A percentile compares a stretch with the other conserved stretches of the same genome.
phyloP scores from a whole-genome alignment of 2,113 vertebrate species.

The Sardina pilchardus region DNA sequence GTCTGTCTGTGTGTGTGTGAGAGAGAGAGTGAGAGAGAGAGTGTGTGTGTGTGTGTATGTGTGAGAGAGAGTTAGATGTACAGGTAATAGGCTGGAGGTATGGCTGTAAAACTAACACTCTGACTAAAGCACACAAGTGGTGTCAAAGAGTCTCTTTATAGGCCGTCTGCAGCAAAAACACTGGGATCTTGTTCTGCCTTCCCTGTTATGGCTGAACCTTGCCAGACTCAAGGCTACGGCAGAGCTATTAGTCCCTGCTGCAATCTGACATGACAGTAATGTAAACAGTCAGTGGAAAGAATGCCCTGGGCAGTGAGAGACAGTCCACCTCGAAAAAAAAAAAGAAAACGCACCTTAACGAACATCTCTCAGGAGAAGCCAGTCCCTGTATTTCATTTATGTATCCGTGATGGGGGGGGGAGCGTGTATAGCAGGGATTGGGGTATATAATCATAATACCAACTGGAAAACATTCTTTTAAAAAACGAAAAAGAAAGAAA shows the following conservation, averaged over 20 bases:
- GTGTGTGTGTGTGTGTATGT: too few relatives aligned
- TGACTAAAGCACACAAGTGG: constrained; percentile 10
- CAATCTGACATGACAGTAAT: constrained; percentile 60
- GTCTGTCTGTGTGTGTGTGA: too few relatives aligned
- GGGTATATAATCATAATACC: background rate
- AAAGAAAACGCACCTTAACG: background rate
- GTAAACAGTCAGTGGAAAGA: constrained; percentile 65
- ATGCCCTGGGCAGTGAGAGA: background rate
- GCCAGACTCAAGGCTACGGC: constrained; percentile 52
- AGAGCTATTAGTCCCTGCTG: constrained; percentile 54
- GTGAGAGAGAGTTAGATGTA: background rate
- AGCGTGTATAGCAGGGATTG: background rate
- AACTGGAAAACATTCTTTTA: background rate
- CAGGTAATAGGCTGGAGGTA: background rate
- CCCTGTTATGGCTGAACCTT: constrained; percentile 50
- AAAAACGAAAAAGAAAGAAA: background rate
- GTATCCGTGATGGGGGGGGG: background rate
- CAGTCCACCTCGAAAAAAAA: background rate
- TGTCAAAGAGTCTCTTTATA: constrained; percentile 38
- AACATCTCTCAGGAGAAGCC: background rate
- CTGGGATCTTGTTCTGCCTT: constrained; percentile 25
- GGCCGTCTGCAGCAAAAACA: constrained; percentile 34
- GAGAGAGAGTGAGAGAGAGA: too few relatives aligned
- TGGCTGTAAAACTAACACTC: background rate
- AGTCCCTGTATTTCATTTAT: background rate